A percentile compares a stretch with the other conserved stretches of the same genome.
phyloP scores from a whole-genome alignment of 2,888 invertebrate species.

The Leptinotarsa haldemani region DNA sequence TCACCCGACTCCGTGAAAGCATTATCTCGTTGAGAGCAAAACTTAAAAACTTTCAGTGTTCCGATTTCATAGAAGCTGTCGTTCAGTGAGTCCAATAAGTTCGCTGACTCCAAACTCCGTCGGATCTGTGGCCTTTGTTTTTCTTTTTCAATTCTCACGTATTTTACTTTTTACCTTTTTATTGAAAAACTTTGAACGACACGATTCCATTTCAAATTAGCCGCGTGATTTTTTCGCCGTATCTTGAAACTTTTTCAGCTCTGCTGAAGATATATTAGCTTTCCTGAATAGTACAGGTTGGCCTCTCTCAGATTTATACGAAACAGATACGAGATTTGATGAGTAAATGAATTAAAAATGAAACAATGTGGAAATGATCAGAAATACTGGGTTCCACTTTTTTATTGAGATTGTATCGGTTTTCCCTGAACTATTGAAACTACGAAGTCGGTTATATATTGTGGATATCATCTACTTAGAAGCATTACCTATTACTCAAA shows the following conservation, averaged over 20 bases:
- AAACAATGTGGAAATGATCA: too few relatives aligned
- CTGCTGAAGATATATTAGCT: not conserved
- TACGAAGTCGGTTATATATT: too few relatives aligned
- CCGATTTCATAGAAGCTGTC: constrained; percentile 28
- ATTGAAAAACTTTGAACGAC: constrained; percentile 39
- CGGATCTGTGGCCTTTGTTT: constrained; percentile 44
- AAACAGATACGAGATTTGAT: too few relatives aligned
- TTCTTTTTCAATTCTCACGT: constrained; percentile 45
- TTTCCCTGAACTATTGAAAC: too few relatives aligned
- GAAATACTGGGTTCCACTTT: too few relatives aligned
- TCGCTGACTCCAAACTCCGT: constrained; percentile 33
- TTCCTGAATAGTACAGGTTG: too few relatives aligned
- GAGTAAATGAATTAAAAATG: too few relatives aligned
- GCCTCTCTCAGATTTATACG: too few relatives aligned
- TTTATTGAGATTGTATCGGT: too few relatives aligned
- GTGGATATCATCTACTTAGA: too few relatives aligned
- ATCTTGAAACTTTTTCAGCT: constrained; percentile 6
- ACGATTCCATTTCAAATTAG: constrained; percentile 38
- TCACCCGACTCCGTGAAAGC: constrained; percentile 8
- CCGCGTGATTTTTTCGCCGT: constrained; percentile 17
- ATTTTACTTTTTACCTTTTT: constrained; percentile 40
- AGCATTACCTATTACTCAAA: too few relatives aligned
- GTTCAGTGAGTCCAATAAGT: constrained; percentile 32
- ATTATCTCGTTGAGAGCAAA: constrained; percentile 13
- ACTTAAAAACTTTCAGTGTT: constrained; percentile 19